Base-by-base conservation (phyloP, 2,113 vertebrate genomes). In the Emydura subglobosa region DNA sequence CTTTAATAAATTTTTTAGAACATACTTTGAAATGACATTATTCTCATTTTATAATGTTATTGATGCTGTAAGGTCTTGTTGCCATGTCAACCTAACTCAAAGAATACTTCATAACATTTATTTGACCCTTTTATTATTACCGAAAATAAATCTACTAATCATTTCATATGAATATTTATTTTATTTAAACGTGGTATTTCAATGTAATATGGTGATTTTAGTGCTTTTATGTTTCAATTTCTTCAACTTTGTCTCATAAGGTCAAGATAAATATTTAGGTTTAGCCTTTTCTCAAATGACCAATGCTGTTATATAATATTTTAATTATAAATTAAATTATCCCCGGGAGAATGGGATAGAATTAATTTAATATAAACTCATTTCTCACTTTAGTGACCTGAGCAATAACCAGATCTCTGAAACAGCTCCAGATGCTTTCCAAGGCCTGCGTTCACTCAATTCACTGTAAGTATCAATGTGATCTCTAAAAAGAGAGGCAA, bases 361-460 rank as follows among this genome's bases (percentile, higher is more conserved):
- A 91, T 87, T 88, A 91, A 93, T 94, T 89, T 53, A 96, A 91
- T 85, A 21, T 76, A 87, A 88, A 82, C 31, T 91, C 9, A 4
- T 98, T 97, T 98, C 90, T 97, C 65, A 84, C 98, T 98, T 87
- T 98, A 99, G 99, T 96, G 99, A 99, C 98, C 98, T 99, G 96
- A 99, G 99, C 96, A 99, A 99, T 98, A 99, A 99, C 97, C 99
- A 99, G 98, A 99, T 99, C 95, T 99, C 99, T 27, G 99, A 99
- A 97, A 96, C 99, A 83, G 99, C 99, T 79, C 98, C 99, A 24
- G 99, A 99, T 90, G 99, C 99, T 84, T 99, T 99, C 98, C 99
- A 99, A 97, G 99, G 99, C 53, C 99, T 99, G 44, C 99, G 99
- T 72, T 99, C 99, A 39, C 99, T 99, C 95, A 99, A 99, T 98